phyloP scores from a whole-genome alignment of 2,888 invertebrate genomes.

The Pseudococcus jackbeardsleyi region DNA sequence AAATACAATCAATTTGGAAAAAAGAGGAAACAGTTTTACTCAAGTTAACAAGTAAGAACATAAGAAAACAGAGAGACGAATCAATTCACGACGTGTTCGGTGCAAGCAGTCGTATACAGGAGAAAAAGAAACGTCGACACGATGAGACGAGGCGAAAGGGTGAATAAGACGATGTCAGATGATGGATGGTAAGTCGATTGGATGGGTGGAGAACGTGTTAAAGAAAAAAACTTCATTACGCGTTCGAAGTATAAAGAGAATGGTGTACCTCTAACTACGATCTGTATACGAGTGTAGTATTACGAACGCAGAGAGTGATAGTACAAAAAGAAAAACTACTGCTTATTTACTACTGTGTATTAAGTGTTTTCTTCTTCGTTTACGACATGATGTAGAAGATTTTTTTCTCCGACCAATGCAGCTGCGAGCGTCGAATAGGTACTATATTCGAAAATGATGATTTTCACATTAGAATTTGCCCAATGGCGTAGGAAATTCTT shows the following conservation, averaged over 20 bases:
- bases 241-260: not conserved
- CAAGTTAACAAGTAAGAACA: conserved; percentile 41
- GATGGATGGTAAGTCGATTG: conserved; percentile 46
- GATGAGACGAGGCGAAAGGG: conserved; percentile 19
- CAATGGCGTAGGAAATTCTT: not conserved
- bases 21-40: conserved; percentile 52
- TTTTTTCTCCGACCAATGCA: not conserved
- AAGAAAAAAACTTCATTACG: conserved; percentile 52
- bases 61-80: conserved; percentile 37
- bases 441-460: conserved; percentile 20
- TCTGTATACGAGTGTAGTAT: not conserved
- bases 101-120: not conserved
- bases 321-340: not conserved
- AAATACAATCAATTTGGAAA: conserved; percentile 46
- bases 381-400: not conserved
- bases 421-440: not conserved
- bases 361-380: not conserved
- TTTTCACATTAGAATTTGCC: conserved; percentile 29
- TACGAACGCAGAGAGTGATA: not conserved
- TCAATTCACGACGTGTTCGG: conserved; percentile 42
- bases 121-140: not conserved
- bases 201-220: conserved; percentile 30
- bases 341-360: conserved; percentile 38
- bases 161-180: conserved; percentile 36
- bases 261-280: not conserved